Conservation (phyloP, 2,797 vertebrate genomes). For the Onychomys arenicola region DNA sequence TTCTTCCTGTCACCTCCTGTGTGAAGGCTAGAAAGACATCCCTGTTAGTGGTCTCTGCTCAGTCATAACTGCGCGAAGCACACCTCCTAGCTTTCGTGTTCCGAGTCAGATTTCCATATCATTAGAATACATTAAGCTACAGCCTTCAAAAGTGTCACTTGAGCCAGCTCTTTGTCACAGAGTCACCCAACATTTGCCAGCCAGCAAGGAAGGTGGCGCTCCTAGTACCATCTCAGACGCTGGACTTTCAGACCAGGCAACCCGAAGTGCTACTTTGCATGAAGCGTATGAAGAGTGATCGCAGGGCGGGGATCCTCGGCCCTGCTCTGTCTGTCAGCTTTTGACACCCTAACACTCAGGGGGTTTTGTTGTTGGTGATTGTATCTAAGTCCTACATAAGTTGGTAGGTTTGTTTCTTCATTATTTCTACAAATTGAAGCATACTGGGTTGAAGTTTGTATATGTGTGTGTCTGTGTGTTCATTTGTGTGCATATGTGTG, state of each 20-base stretch:
- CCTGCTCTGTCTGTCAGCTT: not conserved
- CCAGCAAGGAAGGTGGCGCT: too few relatives aligned
- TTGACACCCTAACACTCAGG: not conserved
- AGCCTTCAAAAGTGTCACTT: not conserved
- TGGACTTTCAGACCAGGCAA: not conserved
- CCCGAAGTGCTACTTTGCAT: not conserved
- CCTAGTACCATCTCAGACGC: not conserved
- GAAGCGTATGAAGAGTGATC: not conserved
- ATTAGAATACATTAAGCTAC: not conserved
- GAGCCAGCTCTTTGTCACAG: not conserved
- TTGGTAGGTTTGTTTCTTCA: not conserved
- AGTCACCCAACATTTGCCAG: not conserved
- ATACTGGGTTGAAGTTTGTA: not conserved
- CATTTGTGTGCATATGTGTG: not conserved
- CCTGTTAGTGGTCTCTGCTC: not conserved
- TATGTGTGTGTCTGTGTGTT: not conserved
- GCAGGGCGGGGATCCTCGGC: not conserved
- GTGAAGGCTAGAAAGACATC: not conserved
- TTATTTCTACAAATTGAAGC: not conserved
- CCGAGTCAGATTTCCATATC: not conserved
- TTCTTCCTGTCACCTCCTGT: not conserved
- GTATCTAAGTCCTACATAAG: not conserved
- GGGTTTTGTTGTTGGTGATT: not conserved
- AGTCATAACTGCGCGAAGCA: not conserved
- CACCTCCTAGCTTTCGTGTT: not conserved